These are phyloP conservation scores for Rotaria magnacalcarata DNA, from an alignment of 2,888 invertebrate genomes.

Conservation along the genomic window DNA sequence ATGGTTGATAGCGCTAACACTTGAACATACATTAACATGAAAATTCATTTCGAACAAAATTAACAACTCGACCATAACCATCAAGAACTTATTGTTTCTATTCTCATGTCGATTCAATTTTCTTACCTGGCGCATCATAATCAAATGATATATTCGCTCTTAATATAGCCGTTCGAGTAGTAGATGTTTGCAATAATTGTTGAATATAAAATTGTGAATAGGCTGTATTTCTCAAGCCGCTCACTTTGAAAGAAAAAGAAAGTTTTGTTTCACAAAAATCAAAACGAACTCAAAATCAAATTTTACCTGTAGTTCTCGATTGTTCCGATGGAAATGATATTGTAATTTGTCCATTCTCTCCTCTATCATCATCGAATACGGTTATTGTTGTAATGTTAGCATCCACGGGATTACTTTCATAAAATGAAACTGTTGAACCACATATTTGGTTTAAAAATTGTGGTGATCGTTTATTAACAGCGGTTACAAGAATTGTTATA, in stretches of 20 bases:
- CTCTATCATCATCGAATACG: constrained; percentile 19
- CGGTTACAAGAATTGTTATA: neutral
- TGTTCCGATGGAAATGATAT: constrained; percentile 33
- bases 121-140: constrained; percentile 32
- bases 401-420: neutral
- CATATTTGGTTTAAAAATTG: neutral
- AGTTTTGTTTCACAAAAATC: neutral
- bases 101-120: too few species aligned
- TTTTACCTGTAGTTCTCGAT: neutral
- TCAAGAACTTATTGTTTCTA: neutral
- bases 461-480: constrained; percentile 36
- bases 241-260: neutral
- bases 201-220: constrained; percentile 14
- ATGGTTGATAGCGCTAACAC: too few species aligned
- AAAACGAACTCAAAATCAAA: too few species aligned
- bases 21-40: too few species aligned
- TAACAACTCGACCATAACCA: too few species aligned
- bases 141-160: constrained; percentile 3
- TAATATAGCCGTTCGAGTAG: neutral
- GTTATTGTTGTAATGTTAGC: neutral
- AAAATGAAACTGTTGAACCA: neutral
- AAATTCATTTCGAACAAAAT: too few species aligned
- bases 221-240: neutral
- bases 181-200: neutral
- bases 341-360: neutral